Base-by-base conservation (phyloP, 2,113 vertebrate genomes). In the Hippocampus mohnikei region DNA sequence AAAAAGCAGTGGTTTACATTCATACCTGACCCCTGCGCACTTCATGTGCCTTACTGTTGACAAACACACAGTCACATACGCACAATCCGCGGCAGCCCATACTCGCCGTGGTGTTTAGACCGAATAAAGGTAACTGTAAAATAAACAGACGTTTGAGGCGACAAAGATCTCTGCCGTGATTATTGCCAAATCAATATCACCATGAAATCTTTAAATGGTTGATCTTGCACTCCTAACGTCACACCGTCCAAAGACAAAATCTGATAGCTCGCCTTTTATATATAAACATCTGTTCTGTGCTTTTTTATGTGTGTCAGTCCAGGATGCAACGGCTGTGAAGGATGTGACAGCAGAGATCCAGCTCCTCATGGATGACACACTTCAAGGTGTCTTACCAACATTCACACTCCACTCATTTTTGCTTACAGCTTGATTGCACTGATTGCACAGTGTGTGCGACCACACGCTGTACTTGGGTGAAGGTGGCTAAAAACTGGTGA, bases 401-500 rank as follows among this genome's bases (percentile, higher is more conserved):
- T 87, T 88, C 87, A 77, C 66, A 23, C 80, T 79, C 77, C 88
- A 83, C 86, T 88, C 73, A 69, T 81, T 82, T 84, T 84, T 79
- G 87, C 87, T 85, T 87, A 77, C 72, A 84, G 82, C 81, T 81
- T 85, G 80, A 91, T 91, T 91, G 89, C 89, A 91, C 89, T 89
- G 86, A 83, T 84, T 85, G 83, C 80, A 67, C 65, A 15, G 70
- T 72, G 78, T 88, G 84, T 92, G 88, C 94, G 92, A 91, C 91
- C 93, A 92, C 91, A 77, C 91, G 91, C 72, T 78, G 71, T 74
- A 81, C 84, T 81, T 83, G 77, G 75, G 77, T 15, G 46, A 76
- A 77, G 69, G 74, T 93, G 93, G 68, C 81, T 73, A 68, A 60
- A 93, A 95, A 93, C 91, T 94, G 94, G 93, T 93, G 94, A 95